Evolutionary conservation across 2,888 invertebrate species (phyloP).

Genomic region (Lottia gigantea): DNA sequence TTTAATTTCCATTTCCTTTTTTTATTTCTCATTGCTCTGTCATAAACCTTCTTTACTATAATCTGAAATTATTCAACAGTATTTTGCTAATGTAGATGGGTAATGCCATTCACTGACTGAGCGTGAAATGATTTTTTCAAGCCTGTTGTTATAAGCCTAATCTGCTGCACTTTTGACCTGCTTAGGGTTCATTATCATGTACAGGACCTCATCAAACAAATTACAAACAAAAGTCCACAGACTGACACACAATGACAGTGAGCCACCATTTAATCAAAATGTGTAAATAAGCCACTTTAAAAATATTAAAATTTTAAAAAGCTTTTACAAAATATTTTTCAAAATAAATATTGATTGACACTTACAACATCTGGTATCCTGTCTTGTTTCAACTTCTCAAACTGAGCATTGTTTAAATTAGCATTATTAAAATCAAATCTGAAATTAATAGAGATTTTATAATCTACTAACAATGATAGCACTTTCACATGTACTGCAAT

Average conservation of each 20-base stretch:
- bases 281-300: no score
- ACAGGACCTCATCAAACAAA: neutral
- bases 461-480: no score
- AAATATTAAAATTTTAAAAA: no score
- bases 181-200: no score
- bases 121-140: no score
- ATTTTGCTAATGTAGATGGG: no score
- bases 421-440: constrained; percentile 90
- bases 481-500: no score
- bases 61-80: constrained; percentile 67
- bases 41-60: constrained; percentile 92
- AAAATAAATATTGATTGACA: constrained; percentile 10
- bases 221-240: no score
- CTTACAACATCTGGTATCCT: constrained; percentile 83
- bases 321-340: neutral
- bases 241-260: neutral
- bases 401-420: constrained; percentile 89
- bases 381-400: constrained; percentile 80
- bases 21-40: constrained; percentile 76
- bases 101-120: no score
- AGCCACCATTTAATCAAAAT: no score
- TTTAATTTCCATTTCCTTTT: constrained; percentile 90
- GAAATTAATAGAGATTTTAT: constrained; percentile 44
- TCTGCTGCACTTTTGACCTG: no score
- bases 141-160: no score